Conservation (phyloP, 2,888 invertebrate species). For the Timandra comae region DNA sequence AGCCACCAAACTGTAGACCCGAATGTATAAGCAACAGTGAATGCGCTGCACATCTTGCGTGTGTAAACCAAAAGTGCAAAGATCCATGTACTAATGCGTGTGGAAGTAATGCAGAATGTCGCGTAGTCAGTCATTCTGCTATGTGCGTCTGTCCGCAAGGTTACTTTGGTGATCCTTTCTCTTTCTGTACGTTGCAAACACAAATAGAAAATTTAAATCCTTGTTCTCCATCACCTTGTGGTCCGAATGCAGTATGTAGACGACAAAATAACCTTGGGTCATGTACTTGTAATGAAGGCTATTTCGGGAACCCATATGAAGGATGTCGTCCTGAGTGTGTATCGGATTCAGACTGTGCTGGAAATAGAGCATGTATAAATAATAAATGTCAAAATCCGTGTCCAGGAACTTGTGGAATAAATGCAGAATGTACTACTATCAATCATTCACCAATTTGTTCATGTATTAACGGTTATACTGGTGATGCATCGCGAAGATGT, state of each 20-base stretch:
- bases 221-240: slow-evolving; percentile 83
- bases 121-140: slow-evolving; percentile 86
- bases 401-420: slow-evolving; percentile 84
- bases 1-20: slow-evolving; percentile 86
- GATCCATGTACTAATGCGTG: slow-evolving; percentile 85
- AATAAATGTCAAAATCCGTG: slow-evolving; percentile 87
- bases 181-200: slow-evolving; percentile 69
- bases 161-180: slow-evolving; percentile 80
- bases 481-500: slow-evolving; percentile 77
- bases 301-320: slow-evolving; percentile 86
- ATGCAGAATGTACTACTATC: slow-evolving; percentile 83
- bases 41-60: slow-evolving; percentile 82
- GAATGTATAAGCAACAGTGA: slow-evolving; percentile 88
- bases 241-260: slow-evolving; percentile 81
- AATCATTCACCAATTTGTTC: slow-evolving; percentile 83
- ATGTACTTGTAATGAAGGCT: slow-evolving; percentile 81
- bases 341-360: slow-evolving; percentile 82
- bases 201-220: slow-evolving; percentile 75
- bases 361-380: slow-evolving; percentile 82
- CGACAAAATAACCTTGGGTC: slow-evolving; percentile 82
- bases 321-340: slow-evolving; percentile 86
- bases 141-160: slow-evolving; percentile 84
- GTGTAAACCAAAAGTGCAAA: slow-evolving; percentile 83
- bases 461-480: slow-evolving; percentile 79
- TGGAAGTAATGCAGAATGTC: slow-evolving; percentile 83